Base-by-base conservation (phyloP, 2,797 vertebrate genomes). In the Chaetophractus vellerosus region DNA sequence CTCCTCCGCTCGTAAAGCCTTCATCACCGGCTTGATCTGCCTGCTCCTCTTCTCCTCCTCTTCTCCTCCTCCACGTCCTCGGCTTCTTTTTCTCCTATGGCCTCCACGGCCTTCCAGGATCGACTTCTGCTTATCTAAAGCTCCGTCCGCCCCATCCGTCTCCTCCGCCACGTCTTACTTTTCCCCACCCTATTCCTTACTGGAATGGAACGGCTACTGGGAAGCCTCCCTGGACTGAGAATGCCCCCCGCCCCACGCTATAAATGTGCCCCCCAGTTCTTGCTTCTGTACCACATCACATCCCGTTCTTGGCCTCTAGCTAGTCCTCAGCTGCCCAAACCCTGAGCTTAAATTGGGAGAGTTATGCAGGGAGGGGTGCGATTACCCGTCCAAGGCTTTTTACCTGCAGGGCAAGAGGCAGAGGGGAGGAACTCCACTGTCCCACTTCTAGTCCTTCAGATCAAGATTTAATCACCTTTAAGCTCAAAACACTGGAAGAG, bases 1-100 rank as follows among this genome's bases (percentile, higher is more conserved):
- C 90, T 88, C 74, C 78, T 50, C 90, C 6, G 21, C 86, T 74
- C 23, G 86, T 75, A 89, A 78, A 97, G 61, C 94, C 84, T 76
- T 78, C 95, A 86, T 80, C 94, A 31, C 81, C 24, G 45, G 36
- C 52, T 24, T 68, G 45, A 26, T 61, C 33, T 76, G 28, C 66
- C 50, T 85, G 15, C 59, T n/a, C 24, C 7, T 14, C 76, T 83
- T 48, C 16, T 68, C 38, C 59, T n/a, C 24, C 7, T 14, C 76
- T 83, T 48, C 16, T 68, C 38, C 15, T 78, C 50, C 79, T 36
- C 68, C 9, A 26, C 21, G 50, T 72, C 36, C 63, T 80, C 63
- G 14, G 41, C 69, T 88, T 41, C 71, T 64, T 48, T 80, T 69
- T 71, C 63, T 64, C 33, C 33, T 74, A 41, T 2, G 5, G 52